Percentiles rank a stretch among this genome's conserved stretches.
Evolutionary conservation across 2,113 vertebrate genomes (phyloP).

Genomic region (Alethe diademata): DNA sequence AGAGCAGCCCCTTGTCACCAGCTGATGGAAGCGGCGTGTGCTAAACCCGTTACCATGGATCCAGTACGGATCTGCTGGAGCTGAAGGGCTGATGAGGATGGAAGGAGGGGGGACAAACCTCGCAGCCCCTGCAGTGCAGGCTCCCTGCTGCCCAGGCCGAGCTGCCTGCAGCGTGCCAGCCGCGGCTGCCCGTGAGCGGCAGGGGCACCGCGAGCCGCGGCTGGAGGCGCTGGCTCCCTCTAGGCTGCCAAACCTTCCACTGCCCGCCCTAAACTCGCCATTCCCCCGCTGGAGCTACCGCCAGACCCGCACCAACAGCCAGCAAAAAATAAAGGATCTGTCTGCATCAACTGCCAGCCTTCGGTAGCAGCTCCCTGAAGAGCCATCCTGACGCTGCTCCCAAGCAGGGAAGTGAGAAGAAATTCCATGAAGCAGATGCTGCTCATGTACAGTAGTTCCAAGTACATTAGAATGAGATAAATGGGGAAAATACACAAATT

Average conservation of each 20-base stretch:
- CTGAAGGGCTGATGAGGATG: conserved; percentile 16
- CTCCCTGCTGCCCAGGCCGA: conserved; percentile 63
- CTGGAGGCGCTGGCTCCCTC: conserved; percentile 76
- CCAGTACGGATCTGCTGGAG: conserved; percentile 58
- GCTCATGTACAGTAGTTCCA: conserved; percentile 13
- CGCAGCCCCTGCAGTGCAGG: conserved; percentile 78
- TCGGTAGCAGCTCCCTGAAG: not conserved
- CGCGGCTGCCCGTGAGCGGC: conserved; percentile 62
- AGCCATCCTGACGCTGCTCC: not conserved
- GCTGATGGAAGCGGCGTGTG: conserved; percentile 58
- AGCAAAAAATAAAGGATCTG: not conserved
- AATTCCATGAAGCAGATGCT: conserved; percentile 40
- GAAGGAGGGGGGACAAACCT: conserved; percentile 44
- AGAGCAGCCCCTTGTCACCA: conserved; percentile 52
- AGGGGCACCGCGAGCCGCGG: conserved; percentile 68
- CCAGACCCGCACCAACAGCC: not conserved
- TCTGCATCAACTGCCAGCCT: not conserved
- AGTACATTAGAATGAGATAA: conserved; percentile 5
- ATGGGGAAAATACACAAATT: not conserved
- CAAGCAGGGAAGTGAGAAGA: not conserved
- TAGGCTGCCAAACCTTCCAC: conserved; percentile 68
- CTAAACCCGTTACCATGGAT: conserved; percentile 79
- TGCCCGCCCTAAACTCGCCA: conserved; percentile 57
- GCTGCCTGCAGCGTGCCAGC: conserved; percentile 68
- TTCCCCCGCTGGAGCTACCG: not conserved